These are phyloP conservation scores for Micrastur ruficollis DNA, from an alignment of 2,797 vertebrate genomes.

Conservation along the genomic window DNA sequence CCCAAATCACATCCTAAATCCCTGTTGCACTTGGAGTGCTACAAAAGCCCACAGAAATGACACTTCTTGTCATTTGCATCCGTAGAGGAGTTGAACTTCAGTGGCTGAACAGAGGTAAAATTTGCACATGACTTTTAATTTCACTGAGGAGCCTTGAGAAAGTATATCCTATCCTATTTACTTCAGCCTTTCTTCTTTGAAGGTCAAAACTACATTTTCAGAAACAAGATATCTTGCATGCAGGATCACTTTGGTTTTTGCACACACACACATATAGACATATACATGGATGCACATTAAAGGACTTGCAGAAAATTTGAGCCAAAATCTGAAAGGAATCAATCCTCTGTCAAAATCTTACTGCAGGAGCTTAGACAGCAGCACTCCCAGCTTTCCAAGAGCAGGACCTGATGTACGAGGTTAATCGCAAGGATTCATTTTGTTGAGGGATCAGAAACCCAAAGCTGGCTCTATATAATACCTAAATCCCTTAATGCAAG, in stretches of 20 bases:
- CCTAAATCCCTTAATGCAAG: constrained; percentile 33
- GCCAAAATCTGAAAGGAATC: background rate
- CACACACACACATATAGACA: background rate
- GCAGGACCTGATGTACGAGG: background rate
- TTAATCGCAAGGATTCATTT: constrained; percentile 35
- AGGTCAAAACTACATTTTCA: background rate
- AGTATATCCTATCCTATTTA: background rate
- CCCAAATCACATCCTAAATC: background rate
- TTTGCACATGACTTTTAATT: background rate
- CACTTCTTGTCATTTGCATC: background rate
- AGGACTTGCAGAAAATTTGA: background rate
- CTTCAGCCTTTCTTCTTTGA: background rate
- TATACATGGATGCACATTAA: background rate
- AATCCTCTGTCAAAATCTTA: background rate
- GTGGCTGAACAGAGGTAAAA: background rate
- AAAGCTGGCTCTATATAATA: background rate
- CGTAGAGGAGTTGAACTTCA: background rate
- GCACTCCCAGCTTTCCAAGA: background rate
- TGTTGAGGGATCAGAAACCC: constrained; percentile 15
- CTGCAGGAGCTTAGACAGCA: background rate
- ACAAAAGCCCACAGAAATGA: background rate
- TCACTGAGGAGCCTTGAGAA: background rate
- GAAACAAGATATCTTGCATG: background rate
- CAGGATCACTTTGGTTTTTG: background rate
- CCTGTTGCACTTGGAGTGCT: background rate